Percentiles rank a stretch among this genome's conserved stretches.
Conservation (phyloP, 2,888 invertebrate genomes). For the Parelbella ahira region DNA sequence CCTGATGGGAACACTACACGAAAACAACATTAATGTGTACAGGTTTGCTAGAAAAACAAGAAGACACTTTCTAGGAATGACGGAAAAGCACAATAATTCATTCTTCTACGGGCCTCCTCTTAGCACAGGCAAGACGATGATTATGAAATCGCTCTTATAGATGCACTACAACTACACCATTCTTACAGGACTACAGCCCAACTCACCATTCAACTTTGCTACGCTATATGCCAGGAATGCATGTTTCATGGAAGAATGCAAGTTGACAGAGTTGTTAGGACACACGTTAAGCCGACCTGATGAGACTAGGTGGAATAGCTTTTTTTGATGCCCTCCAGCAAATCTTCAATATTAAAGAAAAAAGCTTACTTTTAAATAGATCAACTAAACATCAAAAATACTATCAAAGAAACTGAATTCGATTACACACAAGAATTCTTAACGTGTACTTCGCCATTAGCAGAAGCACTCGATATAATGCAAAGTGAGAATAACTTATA, state of each 20-base stretch:
- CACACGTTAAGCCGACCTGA: constrained; percentile 29
- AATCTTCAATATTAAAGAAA: constrained; percentile 24
- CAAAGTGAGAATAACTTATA: constrained; percentile 13
- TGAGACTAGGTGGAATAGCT: constrained; percentile 30
- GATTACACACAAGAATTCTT: constrained; percentile 21
- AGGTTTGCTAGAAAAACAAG: constrained; percentile 14
- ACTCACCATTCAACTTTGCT: constrained; percentile 34
- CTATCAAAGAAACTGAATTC: constrained; percentile 14
- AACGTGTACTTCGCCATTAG: constrained; percentile 18
- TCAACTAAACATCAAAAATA: too few relatives aligned
- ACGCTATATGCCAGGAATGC: constrained; percentile 35
- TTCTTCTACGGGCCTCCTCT: constrained; percentile 32
- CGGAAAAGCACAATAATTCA: constrained; percentile 28
- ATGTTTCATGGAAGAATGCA: constrained; percentile 23
- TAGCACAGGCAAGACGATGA: constrained; percentile 33
- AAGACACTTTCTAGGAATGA: constrained; percentile 22
- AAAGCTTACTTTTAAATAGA: constrained; percentile 3
- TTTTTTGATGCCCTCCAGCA: constrained; percentile 28
- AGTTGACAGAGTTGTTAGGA: constrained; percentile 19
- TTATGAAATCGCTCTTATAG: constrained; percentile 33
- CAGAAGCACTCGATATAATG: constrained; percentile 17
- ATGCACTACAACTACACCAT: constrained; percentile 32
- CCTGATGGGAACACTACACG: too few relatives aligned
- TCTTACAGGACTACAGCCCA: constrained; percentile 34
- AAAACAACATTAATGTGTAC: constrained; percentile 9